Base-by-base conservation (phyloP, 2,888 invertebrate genomes). In the Erebia ligea region DNA sequence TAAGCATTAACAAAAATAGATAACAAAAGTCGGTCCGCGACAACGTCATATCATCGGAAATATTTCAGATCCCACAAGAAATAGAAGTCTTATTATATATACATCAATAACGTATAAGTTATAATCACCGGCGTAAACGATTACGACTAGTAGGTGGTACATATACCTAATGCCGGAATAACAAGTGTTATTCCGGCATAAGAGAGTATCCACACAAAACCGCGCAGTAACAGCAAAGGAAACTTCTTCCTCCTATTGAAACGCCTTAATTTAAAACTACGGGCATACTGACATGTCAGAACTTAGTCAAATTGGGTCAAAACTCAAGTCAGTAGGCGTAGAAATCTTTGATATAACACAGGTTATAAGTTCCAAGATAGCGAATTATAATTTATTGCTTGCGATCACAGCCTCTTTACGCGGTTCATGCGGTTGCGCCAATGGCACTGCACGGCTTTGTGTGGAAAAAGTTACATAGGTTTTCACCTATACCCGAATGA, bases 81-180 rank as follows among this genome's bases (percentile, higher is more conserved):
- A 13, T 40, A 58, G 15, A 13, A 15, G n/a, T 48, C 25, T 63
- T 63, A 63, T 25, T 40, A 21, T 59, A 61, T 10, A 10, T 67
- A 68, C 13, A 25, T 6, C 50, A 50, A 58, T 21, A 63, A 50
- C 34, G 48, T 63, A 21, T 40, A 59, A 57, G 21, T 64, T 42
- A 19, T 17, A 19, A 45, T 52, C 54, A 17, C 69, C 48, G 69
- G 57, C 54, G 68, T 78, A 80, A 82, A 77, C 76, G 11, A 82
- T 82, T 80, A 85, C 83, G 89, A 89, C 89, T 89, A 89, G 89
- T 85, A 84, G 82, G 42, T 42, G 82, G 42, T 42, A 42, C 42
- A 42, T 34, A 34, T 34, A 34, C 34, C 34, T 34, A 34, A 34
- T 34, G 34, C 0, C 34, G 34, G 34, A 34, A 34, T 34, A 34